Conservation (phyloP, 2,888 invertebrate genomes). For the Microchrysa polita region DNA sequence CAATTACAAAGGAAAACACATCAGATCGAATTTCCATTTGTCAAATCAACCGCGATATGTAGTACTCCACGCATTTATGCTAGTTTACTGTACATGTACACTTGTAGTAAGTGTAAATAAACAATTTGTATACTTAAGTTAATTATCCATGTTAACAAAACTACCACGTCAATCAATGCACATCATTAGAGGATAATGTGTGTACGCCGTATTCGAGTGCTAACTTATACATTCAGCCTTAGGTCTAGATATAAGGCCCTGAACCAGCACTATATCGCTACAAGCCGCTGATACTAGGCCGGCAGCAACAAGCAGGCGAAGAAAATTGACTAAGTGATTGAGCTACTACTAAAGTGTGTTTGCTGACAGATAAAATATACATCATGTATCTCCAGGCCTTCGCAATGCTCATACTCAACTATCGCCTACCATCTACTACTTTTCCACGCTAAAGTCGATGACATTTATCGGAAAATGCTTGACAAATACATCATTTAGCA, state of each 20-base stretch:
- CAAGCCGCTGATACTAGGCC: no score
- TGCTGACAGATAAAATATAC: background rate
- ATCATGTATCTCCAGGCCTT: no score
- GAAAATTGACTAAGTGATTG: background rate
- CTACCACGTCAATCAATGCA: slow-evolving; percentile 35
- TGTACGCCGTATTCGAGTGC: background rate
- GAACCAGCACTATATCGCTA: no score
- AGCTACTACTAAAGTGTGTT: background rate
- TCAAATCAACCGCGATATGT: no score
- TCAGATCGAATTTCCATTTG: slow-evolving; percentile 22
- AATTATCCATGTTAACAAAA: slow-evolving; percentile 38
- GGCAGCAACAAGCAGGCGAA: background rate
- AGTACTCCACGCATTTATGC: no score
- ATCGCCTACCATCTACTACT: no score
- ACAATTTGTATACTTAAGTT: slow-evolving; percentile 37
- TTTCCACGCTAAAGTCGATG: slow-evolving; percentile 3
- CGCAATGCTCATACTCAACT: no score
- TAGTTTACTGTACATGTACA: no score
- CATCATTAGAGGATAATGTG: slow-evolving; percentile 35
- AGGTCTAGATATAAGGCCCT: no score
- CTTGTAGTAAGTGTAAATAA: slow-evolving; percentile 18
- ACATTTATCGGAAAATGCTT: background rate
- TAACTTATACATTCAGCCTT: no score
- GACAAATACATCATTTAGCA: no score
- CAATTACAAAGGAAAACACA: slow-evolving; percentile 40